Percentiles rank a stretch among this genome's conserved stretches.
These are phyloP conservation scores for Mesoclemmys tuberculata DNA, from an alignment of 2,113 vertebrate genomes.

Conservation along the genomic window DNA sequence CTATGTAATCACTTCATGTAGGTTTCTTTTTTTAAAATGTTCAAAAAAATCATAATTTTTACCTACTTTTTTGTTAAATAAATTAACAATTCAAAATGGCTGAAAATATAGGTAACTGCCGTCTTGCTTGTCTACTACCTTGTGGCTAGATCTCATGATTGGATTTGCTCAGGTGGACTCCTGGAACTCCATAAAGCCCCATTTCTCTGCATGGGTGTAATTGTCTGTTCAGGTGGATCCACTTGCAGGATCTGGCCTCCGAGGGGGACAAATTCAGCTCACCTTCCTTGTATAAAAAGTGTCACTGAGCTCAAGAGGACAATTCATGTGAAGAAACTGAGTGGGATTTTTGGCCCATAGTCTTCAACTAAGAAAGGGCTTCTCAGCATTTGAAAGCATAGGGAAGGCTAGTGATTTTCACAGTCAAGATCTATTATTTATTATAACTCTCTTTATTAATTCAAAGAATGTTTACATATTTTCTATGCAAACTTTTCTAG, in stretches of 20 bases:
- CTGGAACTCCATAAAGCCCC: background rate
- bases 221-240: background rate
- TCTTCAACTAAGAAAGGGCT: background rate
- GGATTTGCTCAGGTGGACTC: background rate
- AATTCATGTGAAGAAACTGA: background rate
- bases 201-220: background rate
- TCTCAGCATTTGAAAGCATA: background rate
- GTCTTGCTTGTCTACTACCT: background rate
- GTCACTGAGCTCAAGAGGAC: background rate
- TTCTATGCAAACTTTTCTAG: background rate
- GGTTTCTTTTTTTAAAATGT: background rate
- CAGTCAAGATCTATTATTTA: no score
- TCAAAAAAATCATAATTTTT: background rate
- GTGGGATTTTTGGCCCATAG: background rate
- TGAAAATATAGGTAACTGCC: background rate
- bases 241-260: background rate
- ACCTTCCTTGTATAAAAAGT: background rate
- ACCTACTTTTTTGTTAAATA: background rate
- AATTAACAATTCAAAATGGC: background rate
- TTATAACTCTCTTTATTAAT: background rate
- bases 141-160: background rate
- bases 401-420: no score
- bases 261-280: background rate
- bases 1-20: background rate
- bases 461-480: background rate